phyloP scores from a whole-genome alignment of 2,113 vertebrate genomes.

The Rhinopomastus cyanomelas region DNA sequence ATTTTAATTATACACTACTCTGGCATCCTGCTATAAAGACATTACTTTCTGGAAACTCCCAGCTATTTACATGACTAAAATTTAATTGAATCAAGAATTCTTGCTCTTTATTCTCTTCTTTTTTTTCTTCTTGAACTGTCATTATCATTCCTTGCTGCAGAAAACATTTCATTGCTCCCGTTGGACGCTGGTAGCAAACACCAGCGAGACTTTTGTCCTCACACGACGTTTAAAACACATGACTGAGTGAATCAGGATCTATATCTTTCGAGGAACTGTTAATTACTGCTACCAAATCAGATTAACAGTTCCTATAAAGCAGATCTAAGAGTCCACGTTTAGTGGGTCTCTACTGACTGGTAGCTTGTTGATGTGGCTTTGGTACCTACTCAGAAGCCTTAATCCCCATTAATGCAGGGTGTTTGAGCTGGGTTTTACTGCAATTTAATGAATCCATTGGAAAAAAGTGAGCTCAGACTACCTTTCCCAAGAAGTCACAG shows the following conservation, averaged over 20 bases:
- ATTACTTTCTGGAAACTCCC: slow-evolving; percentile 55
- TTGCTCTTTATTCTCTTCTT: neutral
- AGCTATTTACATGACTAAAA: slow-evolving; percentile 69
- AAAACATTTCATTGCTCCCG: neutral
- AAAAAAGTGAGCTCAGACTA: neutral
- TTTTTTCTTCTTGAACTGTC: too few species aligned
- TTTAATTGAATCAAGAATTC: slow-evolving; percentile 70
- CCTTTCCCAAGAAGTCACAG: neutral
- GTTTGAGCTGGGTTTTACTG: neutral
- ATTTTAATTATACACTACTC: slow-evolving; percentile 63
- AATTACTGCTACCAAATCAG: neutral
- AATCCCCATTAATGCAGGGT: neutral
- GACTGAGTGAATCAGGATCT: neutral
- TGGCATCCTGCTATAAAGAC: slow-evolving; percentile 61
- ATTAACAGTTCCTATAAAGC: neutral
- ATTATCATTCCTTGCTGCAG: neutral
- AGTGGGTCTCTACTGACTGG: neutral
- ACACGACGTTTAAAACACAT: neutral
- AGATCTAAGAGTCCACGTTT: neutral
- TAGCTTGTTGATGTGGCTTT: neutral
- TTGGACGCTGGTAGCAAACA: neutral
- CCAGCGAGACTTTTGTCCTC: neutral
- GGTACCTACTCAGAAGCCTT: neutral
- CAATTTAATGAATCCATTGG: neutral
- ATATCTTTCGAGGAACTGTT: slow-evolving; percentile 24